Conservation (phyloP, 2,888 invertebrate species). For the Tetragonisca angustula region DNA sequence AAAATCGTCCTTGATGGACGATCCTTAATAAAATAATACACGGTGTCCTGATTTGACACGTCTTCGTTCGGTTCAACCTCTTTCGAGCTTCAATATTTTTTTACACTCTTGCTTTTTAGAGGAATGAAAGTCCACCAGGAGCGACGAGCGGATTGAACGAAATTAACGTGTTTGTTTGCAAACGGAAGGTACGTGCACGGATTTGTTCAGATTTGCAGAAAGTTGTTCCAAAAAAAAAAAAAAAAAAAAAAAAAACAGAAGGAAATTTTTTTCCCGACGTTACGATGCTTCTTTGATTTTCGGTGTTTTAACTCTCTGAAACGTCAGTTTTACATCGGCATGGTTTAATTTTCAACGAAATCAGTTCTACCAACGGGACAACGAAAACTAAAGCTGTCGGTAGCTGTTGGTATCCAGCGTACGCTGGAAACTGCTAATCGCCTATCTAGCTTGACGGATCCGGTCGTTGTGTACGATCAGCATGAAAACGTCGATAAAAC, state of each 20-base stretch:
- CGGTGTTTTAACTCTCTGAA: background rate
- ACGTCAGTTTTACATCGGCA: background rate
- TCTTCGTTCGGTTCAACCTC: background rate
- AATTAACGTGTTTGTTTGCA: background rate
- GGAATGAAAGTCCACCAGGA: background rate
- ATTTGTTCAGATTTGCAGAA: background rate
- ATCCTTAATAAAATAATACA: too few species aligned
- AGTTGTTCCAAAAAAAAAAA: background rate
- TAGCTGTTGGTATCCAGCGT: background rate
- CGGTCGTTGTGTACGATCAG: conserved; percentile 7
- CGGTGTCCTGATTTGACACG: too few species aligned
- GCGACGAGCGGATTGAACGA: background rate
- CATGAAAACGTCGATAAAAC: conserved; percentile 13
- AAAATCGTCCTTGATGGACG: too few species aligned
- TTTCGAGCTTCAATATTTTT: background rate
- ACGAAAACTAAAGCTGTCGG: background rate
- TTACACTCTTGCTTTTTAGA: background rate
- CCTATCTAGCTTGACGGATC: conserved; percentile 1
- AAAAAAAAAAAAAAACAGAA: too few species aligned
- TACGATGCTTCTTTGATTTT: background rate
- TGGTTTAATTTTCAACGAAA: background rate
- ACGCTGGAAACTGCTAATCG: background rate
- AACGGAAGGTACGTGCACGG: background rate
- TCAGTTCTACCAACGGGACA: background rate
- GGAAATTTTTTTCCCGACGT: background rate